A percentile compares a stretch with the other conserved stretches of the same genome.
Conservation (phyloP, 2,797 vertebrate species). For the Girardinus metallicus region DNA sequence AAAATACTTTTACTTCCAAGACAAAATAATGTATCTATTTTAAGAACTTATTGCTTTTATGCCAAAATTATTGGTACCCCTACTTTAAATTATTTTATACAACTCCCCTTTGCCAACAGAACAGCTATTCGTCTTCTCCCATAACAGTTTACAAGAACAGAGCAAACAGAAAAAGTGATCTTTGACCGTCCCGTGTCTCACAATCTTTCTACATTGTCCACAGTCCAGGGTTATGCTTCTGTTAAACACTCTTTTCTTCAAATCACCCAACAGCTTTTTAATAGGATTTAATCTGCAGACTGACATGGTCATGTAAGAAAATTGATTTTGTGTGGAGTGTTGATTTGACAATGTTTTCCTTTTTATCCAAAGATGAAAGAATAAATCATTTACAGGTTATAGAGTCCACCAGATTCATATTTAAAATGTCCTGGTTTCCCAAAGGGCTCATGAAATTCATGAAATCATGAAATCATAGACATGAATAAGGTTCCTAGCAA, state of each 20-base stretch:
- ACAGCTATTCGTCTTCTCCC: not conserved
- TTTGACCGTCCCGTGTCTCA: not conserved
- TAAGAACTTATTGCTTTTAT: not conserved
- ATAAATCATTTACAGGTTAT: not conserved
- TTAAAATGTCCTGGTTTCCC: not conserved
- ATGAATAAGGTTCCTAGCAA: not conserved
- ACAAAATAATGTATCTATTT: not conserved
- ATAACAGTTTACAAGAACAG: not conserved
- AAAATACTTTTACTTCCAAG: not conserved
- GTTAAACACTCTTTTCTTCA: not conserved
- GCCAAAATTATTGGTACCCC: not conserved
- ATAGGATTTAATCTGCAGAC: not conserved
- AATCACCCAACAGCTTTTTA: not conserved
- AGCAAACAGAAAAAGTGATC: not conserved
- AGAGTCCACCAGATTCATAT: not conserved
- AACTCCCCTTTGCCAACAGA: not conserved
- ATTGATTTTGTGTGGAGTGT: not conserved
- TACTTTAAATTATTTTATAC: not conserved
- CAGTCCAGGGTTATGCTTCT: not conserved
- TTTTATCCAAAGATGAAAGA: not conserved
- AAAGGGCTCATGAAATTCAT: too few species aligned
- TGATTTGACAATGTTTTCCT: not conserved
- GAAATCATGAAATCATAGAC: not conserved
- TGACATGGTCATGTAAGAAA: not conserved
- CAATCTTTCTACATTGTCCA: not conserved